Evolutionary conservation across 2,888 invertebrate species (phyloP), one percentile per base, ranked within the genome.

Genomic region (Lasius platythorax): DNA sequence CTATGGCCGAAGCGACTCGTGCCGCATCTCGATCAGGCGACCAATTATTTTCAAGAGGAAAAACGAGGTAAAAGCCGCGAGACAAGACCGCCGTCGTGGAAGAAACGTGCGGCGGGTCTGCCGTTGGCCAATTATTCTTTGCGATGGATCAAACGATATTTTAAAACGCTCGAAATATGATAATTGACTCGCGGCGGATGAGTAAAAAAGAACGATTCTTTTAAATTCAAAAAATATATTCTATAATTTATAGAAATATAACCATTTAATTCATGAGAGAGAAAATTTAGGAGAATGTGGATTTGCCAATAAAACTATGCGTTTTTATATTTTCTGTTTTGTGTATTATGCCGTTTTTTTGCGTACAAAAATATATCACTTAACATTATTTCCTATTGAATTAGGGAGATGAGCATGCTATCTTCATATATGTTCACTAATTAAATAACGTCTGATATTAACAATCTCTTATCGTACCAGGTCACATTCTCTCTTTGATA

Each of bases 1-100:
- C 30, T 40, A 56, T 28, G 56, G 33, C 74, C 8, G 33, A 43
- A 66, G 46, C 63, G 67, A 75, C 73, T 81, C 79, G 83, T 82
- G 56, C 63, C 64, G 81, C 82, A 74, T 88, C 64, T 84, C 79
- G 86, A 87, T 86, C 82, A 78, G 50, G 63, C 53, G 76, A 79
- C 43, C 84, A 88, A 88, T 89, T 88, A 90, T 88, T 88, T 82
- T 85, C 87, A 63, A 83, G 73, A 75, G 68, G 82, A 86, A 84
- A 82, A 88, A 73, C 37, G 73, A 79, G 61, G 40, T 61, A 58
- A 74, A 67, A 87, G 66, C 33, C 33, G 63, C 30, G 33, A 81
- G 64, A 66, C 63, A 79, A 43, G 18, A 37, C 23, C 11, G 33
- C 6, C 82, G n/a, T 9, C 68, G 15, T 9, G 53, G 61, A 9